Percentiles rank a stretch among this genome's conserved stretches.
phyloP scores from a whole-genome alignment of 2,113 vertebrate genomes.

The Mellivora capensis region DNA sequence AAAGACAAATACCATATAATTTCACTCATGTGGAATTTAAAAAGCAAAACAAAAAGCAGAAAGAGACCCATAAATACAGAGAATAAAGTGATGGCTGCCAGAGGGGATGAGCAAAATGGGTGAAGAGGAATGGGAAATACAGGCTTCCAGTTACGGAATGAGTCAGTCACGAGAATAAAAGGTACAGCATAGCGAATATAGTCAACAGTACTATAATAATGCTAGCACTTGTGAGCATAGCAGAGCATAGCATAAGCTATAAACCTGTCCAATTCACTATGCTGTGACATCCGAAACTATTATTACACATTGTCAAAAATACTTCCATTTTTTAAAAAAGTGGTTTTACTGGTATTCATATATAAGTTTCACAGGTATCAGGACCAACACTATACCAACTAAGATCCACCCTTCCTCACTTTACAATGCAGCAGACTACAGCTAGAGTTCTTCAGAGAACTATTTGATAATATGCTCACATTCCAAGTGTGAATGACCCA shows the following conservation, averaged over 20 bases:
- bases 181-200: not conserved
- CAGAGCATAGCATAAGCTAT: not conserved
- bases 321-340: not conserved
- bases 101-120: not conserved
- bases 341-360: not conserved
- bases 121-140: not conserved
- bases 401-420: not conserved
- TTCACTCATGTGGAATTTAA: not conserved
- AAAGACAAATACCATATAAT: not conserved
- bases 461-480: not conserved
- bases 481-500: not conserved
- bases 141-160: not conserved
- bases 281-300: not conserved
- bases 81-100: not conserved
- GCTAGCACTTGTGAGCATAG: not conserved
- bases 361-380: not conserved
- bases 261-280: not conserved
- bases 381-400: not conserved
- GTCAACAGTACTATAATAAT: not conserved
- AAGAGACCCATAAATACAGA: not conserved
- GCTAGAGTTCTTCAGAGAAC: not conserved
- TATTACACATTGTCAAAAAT: not conserved
- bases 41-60: not conserved
- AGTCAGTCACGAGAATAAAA: not conserved
- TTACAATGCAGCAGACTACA: not conserved